Conservation (phyloP, 2,888 invertebrate genomes). For the Isotomurus palustris region DNA sequence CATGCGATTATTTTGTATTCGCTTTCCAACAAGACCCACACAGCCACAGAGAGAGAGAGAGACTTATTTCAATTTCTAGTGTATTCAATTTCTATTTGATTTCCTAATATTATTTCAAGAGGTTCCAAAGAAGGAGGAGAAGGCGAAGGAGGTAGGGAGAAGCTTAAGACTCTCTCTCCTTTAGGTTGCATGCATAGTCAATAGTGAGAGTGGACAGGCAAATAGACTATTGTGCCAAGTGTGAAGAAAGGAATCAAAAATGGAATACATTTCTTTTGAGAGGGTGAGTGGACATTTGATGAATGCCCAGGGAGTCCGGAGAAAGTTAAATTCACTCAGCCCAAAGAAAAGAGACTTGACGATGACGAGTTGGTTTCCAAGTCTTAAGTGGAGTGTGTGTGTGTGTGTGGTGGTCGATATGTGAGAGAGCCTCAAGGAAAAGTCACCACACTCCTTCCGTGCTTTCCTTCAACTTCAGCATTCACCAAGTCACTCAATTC, state of each 20-base stretch:
- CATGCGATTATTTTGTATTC: background rate
- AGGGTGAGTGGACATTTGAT: constrained; percentile 9
- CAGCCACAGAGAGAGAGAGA: too few relatives aligned
- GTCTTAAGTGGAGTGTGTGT: too few relatives aligned
- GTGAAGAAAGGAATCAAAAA: constrained; percentile 1
- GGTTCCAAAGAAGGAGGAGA: too few relatives aligned
- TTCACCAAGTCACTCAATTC: background rate
- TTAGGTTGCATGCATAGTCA: background rate
- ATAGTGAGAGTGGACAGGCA: too few relatives aligned
- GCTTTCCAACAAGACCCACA: too few relatives aligned
- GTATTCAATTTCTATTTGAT: background rate
- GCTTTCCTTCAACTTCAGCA: too few relatives aligned
- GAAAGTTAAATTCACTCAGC: constrained; percentile 6
- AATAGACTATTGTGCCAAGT: background rate
- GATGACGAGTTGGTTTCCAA: too few relatives aligned
- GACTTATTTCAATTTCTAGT: background rate
- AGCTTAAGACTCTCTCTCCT: too few relatives aligned
- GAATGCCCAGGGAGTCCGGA: constrained; percentile 4
- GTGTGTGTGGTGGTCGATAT: background rate
- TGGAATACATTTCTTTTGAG: constrained; percentile 12
- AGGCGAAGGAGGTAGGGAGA: too few relatives aligned
- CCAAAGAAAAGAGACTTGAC: background rate
- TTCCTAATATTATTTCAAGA: constrained; percentile 8
- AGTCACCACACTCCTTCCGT: too few relatives aligned
- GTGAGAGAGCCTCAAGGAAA: too few relatives aligned